Conservation (phyloP, 2,797 vertebrate species). For the Lithobates pipiens region DNA sequence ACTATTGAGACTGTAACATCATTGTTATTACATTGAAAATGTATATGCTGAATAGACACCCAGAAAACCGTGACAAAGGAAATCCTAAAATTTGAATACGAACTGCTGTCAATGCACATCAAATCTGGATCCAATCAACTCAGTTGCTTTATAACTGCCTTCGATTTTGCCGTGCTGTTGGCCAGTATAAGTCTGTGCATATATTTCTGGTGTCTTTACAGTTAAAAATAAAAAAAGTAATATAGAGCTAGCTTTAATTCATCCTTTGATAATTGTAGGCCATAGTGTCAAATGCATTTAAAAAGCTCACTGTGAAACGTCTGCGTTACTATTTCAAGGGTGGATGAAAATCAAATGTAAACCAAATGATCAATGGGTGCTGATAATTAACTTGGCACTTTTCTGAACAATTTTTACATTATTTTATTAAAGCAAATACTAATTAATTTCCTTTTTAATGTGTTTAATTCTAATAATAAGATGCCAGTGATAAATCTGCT, state of each 20-base stretch:
- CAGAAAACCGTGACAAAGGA: no score
- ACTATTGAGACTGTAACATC: no score
- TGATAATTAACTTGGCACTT: conserved; percentile 62
- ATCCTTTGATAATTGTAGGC: conserved; percentile 39
- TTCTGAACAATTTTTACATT: conserved; percentile 55
- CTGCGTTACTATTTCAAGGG: conserved; percentile 58
- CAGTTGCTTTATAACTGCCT: no score
- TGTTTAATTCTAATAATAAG: conserved; percentile 59
- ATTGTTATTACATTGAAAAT: no score
- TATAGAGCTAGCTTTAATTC: conserved; percentile 10
- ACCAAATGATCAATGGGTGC: conserved; percentile 59
- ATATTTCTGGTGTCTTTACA: conserved; percentile 4
- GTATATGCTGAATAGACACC: no score
- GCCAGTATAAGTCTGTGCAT: no score
- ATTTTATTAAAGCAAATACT: conserved; percentile 59
- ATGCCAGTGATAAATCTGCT: conserved; percentile 50
- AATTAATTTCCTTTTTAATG: conserved; percentile 59
- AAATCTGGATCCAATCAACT: no score
- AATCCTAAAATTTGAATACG: no score
- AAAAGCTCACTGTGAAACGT: conserved; percentile 29
- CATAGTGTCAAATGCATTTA: conserved; percentile 23
- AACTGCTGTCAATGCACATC: no score
- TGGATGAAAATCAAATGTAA: conserved; percentile 59
- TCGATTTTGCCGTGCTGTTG: no score
- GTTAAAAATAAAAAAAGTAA: conserved; percentile 10